Conservation (phyloP, 2,888 invertebrate genomes). For the Shargacucullia verbasci region DNA sequence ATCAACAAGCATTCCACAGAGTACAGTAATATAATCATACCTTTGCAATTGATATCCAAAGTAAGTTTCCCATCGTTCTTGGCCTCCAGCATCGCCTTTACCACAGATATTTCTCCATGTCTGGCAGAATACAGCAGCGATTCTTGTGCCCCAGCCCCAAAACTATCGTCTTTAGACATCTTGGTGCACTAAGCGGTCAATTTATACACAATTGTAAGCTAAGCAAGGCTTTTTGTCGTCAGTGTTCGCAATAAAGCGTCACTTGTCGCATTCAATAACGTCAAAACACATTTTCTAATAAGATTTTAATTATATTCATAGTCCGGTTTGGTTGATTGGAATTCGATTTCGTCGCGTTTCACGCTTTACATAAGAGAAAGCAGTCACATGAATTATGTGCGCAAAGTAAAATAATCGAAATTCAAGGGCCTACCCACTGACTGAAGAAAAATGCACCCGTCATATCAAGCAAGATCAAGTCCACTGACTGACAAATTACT, state of each 20-base stretch:
- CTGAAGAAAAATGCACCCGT: no score
- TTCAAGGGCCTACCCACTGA: not conserved
- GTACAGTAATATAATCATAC: conserved; percentile 79
- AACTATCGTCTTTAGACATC: conserved; percentile 69
- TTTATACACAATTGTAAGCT: conserved; percentile 7
- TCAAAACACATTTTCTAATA: conserved; percentile 19
- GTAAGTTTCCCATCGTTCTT: conserved; percentile 84
- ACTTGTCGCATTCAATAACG: conserved; percentile 36
- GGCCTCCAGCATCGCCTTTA: conserved; percentile 87
- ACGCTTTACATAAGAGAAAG: conserved; percentile 4
- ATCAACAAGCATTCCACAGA: no score
- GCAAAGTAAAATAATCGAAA: not conserved
- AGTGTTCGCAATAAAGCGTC: conserved; percentile 18
- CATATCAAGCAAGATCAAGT: conserved; percentile 8
- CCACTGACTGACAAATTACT: no score
- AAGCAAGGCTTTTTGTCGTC: conserved; percentile 14
- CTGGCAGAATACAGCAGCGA: conserved; percentile 90
- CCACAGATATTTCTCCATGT: conserved; percentile 89
- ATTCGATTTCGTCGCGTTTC: conserved; percentile 22
- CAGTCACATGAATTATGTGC: not conserved
- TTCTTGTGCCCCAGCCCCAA: conserved; percentile 85
- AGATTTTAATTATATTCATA: conserved; percentile 5
- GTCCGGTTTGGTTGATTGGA: conserved; percentile 20
- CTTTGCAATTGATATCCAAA: conserved; percentile 91
- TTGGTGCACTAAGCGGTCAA: conserved; percentile 21